Base-by-base conservation (phyloP, 2,113 vertebrate genomes). In the Spilogale gracilis region DNA sequence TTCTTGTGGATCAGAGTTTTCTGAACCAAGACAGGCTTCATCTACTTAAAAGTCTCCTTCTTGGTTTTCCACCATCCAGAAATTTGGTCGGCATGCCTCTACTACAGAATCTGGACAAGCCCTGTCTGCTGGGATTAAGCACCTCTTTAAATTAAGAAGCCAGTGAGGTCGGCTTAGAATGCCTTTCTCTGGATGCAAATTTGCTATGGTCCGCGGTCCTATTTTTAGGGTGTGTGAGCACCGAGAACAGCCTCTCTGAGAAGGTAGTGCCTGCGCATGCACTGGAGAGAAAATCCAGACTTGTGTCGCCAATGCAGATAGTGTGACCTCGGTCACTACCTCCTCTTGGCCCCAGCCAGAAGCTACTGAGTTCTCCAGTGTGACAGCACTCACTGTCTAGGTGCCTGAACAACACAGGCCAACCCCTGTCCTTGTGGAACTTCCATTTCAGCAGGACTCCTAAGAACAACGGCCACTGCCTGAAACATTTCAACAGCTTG, bases 81-180 rank as follows among this genome's bases (percentile, higher is more conserved):
- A 90, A 18, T 0, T 3, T 43, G 45, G 5, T 1, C 1, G 0
- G 73, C 17, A 6, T 0, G 12, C 38, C 52, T 13, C 54, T 43
- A 1, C 20, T 21, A 20, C 18, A 21, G 48, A 54, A 78, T 48
- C 11, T 4, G 9, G 32, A 27, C 9, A 21, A 27, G 0, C 9
- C 16, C 32, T 5, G 6, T 23, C 60, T 45, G 32, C 80, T 16
- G 45, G 88, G 54, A 78, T 30, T 13, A 50, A 87, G 48, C 5
- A 43, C 10, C 65, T 14, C 27, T 80, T 54, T 48, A 84, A 38
- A 69, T 54, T 14, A 5, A 54, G 56, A 82, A 60, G 81, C 11
- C 32, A 12, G 17, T 10, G 45, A 52, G 20, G 25, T 3, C 4
- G 3, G 30, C 38, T 5, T n/a, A 27, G 32, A 82, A 32, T 6